Conservation (phyloP, 2,113 vertebrate species). For the Elephantulus edwardii region DNA sequence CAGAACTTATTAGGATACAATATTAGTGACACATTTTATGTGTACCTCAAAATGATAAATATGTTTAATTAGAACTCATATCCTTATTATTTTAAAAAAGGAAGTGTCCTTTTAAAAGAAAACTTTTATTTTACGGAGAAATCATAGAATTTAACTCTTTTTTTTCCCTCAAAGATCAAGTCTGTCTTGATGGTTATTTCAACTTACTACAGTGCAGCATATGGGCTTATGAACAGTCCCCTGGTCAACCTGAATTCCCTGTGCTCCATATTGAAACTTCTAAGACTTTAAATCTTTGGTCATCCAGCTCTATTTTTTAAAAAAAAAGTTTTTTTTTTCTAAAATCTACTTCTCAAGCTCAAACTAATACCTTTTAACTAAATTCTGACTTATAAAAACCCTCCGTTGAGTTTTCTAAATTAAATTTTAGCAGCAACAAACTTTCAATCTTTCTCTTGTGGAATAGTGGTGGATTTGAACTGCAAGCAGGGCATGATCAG, state of each 20-base stretch:
- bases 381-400: background rate
- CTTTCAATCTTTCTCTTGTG: no score
- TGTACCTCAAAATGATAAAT: background rate
- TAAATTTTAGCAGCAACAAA: no score
- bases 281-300: background rate
- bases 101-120: background rate
- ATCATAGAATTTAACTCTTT: background rate
- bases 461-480: no score
- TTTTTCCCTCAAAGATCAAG: background rate
- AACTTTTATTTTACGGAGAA: background rate
- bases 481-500: no score
- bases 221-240: accelerated
- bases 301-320: background rate
- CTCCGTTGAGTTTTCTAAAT: no score
- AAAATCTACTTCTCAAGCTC: background rate
- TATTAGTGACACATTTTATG: background rate
- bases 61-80: background rate
- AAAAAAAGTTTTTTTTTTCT: background rate
- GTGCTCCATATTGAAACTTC: background rate
- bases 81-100: background rate
- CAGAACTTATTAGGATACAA: background rate
- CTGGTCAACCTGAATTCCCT: accelerated
- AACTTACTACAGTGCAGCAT: accelerated
- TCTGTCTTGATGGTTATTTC: background rate
- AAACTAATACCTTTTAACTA: no score